Percentiles rank a stretch among this genome's conserved stretches.
Evolutionary conservation across 2,888 invertebrate genomes (phyloP).

Genomic region (Drosophila suboccidentalis): DNA sequence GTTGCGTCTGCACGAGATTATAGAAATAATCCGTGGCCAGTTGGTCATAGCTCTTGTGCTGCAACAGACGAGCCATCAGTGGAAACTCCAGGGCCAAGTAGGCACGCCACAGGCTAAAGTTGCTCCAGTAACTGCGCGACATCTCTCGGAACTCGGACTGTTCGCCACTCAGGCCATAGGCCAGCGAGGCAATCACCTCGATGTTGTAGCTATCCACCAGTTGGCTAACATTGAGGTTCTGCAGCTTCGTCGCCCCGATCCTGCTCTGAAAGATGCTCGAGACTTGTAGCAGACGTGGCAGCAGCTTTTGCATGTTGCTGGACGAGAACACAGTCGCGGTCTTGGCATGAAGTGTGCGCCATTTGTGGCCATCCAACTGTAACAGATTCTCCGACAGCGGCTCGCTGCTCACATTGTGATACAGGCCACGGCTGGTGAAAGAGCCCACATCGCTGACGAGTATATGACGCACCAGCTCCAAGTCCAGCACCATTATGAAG

Average conservation of each 20-base stretch:
- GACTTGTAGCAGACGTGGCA: slow-evolving; percentile 69
- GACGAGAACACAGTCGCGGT: slow-evolving; percentile 73
- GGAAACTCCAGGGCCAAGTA: slow-evolving; percentile 76
- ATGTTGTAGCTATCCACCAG: slow-evolving; percentile 86
- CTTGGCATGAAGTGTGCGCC: slow-evolving; percentile 83
- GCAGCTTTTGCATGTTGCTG: slow-evolving; percentile 74
- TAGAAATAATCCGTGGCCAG: slow-evolving; percentile 75
- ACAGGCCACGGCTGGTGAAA: slow-evolving; percentile 83
- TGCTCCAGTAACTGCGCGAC: slow-evolving; percentile 60
- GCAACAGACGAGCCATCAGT: slow-evolving; percentile 67
- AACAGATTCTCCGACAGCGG: slow-evolving; percentile 85
- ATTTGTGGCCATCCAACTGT: slow-evolving; percentile 84
- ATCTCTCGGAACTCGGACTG: slow-evolving; percentile 83
- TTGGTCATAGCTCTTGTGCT: slow-evolving; percentile 60
- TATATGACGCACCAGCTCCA: slow-evolving; percentile 81
- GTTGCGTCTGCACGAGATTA: slow-evolving; percentile 64
- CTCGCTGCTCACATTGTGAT: slow-evolving; percentile 79
- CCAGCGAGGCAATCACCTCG: slow-evolving; percentile 86
- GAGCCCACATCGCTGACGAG: slow-evolving; percentile 77
- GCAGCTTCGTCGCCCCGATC: slow-evolving; percentile 67
- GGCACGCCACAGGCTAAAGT: slow-evolving; percentile 63
- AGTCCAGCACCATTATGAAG: slow-evolving; percentile 77
- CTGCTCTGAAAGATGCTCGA: slow-evolving; percentile 50
- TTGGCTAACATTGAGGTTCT: slow-evolving; percentile 84
- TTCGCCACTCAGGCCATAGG: slow-evolving; percentile 86